Conservation (phyloP, 2,113 vertebrate genomes). For the Dasyurus viverrinus region DNA sequence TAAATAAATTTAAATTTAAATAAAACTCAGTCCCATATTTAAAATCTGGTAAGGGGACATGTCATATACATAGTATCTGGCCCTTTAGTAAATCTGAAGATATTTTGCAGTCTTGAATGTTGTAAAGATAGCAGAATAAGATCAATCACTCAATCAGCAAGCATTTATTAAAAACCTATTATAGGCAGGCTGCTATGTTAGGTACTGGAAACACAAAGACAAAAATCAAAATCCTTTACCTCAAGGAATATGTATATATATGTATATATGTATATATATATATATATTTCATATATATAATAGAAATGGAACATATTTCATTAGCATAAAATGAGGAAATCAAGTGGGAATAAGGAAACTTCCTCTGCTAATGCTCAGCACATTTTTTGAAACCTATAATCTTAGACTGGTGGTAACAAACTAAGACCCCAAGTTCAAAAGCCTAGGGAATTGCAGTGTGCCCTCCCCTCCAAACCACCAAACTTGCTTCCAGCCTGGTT, state of each 20-base stretch:
- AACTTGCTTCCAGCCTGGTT: not conserved
- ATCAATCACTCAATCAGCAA: not conserved
- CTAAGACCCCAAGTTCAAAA: not conserved
- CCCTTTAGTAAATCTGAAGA: not conserved
- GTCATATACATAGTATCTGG: not conserved
- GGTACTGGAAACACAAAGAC: not conserved
- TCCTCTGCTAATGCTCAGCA: not conserved
- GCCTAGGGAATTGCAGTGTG: not conserved
- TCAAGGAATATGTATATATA: not conserved
- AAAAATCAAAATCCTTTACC: not conserved
- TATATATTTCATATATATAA: not conserved
- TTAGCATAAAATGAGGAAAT: not conserved
- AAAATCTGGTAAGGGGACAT: not conserved
- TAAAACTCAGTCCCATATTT: not conserved
- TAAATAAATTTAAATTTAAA: not conserved
- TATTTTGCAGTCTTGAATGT: not conserved
- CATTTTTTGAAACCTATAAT: not conserved
- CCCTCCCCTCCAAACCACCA: not conserved
- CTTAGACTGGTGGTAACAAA: not conserved
- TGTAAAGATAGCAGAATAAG: not conserved
- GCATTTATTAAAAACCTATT: not conserved
- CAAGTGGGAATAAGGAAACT: not conserved
- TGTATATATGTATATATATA: not conserved
- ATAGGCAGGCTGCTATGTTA: not conserved
- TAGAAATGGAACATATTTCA: not conserved